These are phyloP conservation scores for Drosophila repletoides DNA, from an alignment of 1,140 invertebrate species.

Conservation along the genomic window DNA sequence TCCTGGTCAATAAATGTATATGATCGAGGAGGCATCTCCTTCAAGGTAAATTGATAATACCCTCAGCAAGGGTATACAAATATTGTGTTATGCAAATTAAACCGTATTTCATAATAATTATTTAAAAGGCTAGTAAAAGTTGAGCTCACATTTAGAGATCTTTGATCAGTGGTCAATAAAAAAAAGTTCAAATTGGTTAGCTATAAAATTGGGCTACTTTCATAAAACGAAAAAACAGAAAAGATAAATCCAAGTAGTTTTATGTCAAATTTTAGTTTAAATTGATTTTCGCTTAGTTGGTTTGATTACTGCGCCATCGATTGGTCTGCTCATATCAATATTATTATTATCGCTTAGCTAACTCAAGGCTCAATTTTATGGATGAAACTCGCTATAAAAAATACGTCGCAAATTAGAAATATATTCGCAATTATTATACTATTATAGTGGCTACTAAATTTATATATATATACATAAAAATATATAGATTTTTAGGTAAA, in stretches of 20 bases:
- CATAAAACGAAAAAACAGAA: not conserved
- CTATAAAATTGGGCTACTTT: slow-evolving; percentile 8
- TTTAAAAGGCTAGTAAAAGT: too few species aligned
- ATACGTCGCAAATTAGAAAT: slow-evolving; percentile 64
- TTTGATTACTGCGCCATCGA: slow-evolving; percentile 47
- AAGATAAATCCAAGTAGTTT: not conserved
- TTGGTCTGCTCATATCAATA: slow-evolving; percentile 53
- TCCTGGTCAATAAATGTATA: too few species aligned
- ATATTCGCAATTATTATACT: slow-evolving; percentile 22
- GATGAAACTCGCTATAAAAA: slow-evolving; percentile 38
- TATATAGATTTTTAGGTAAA: not conserved
- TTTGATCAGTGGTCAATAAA: too few species aligned
- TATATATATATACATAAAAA: not conserved
- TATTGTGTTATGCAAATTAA: too few species aligned
- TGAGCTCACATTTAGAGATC: not conserved
- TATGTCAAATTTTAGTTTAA: not conserved
- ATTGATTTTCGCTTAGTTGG: not conserved
- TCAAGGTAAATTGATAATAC: too few species aligned
- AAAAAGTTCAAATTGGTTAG: not conserved
- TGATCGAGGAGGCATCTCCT: too few species aligned
- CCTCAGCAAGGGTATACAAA: too few species aligned
- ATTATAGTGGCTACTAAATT: not conserved
- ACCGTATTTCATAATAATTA: too few species aligned
- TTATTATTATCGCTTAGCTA: slow-evolving; percentile 59
- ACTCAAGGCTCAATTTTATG: slow-evolving; percentile 55